Evolutionary conservation across 2,797 vertebrate genomes (phyloP).

Genomic region (Mormyrus hasselquistii): DNA sequence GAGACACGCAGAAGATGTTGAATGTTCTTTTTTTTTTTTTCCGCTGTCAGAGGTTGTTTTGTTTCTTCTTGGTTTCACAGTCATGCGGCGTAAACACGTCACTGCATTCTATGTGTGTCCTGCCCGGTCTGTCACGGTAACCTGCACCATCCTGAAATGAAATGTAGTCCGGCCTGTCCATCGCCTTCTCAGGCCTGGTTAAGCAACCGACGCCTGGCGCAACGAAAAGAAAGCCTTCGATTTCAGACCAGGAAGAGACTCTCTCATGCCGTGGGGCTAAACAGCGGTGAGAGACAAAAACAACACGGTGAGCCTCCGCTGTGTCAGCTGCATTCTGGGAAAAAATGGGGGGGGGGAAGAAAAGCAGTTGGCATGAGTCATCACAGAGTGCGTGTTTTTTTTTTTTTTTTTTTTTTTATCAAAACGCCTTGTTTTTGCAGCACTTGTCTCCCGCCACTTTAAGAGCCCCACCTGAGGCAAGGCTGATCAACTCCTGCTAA

Average conservation of each 20-base stretch:
- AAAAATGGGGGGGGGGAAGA: not conserved
- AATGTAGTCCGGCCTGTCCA: not conserved
- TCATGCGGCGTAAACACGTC: not conserved
- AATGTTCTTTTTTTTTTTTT: not conserved
- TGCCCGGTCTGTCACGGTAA: not conserved
- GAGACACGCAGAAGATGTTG: not conserved
- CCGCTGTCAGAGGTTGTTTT: not conserved
- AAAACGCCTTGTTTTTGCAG: not conserved
- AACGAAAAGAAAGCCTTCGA: not conserved
- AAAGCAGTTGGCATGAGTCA: not conserved
- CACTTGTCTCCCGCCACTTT: not conserved
- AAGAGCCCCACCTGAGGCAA: not conserved
- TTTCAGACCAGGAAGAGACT: constrained; percentile 16
- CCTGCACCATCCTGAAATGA: not conserved
- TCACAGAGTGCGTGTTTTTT: not conserved
- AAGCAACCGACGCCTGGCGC: not conserved
- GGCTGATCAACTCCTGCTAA: not conserved
- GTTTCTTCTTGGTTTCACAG: not conserved
- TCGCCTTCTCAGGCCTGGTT: not conserved
- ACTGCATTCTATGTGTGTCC: not conserved
- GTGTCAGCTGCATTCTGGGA: not conserved
- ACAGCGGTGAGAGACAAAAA: not conserved
- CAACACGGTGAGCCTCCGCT: not conserved
- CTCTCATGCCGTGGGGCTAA: not conserved
- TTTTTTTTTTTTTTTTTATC: not conserved